Evolutionary conservation across 2,113 vertebrate genomes (phyloP), one percentile per base, ranked within the genome.

Genomic region (Sphaerodactylus townsendi): DNA sequence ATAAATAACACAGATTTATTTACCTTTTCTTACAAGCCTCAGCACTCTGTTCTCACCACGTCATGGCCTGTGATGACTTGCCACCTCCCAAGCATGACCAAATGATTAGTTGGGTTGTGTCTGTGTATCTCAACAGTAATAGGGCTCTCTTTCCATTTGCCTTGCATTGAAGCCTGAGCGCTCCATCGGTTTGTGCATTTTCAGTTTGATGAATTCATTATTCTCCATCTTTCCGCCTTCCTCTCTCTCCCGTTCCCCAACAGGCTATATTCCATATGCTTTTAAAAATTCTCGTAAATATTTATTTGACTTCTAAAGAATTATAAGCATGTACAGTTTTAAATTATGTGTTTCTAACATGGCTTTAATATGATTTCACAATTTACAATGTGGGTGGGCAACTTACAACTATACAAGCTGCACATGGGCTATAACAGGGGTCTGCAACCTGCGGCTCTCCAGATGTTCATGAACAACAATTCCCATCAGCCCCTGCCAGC

Each of bases 171-270:
- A 95, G 94, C 93, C 93, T 96, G 90, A 96, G 96, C 93, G 96
- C 95, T 96, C 92, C 91, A 86, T 93, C 96, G 96, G 95, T 92
- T 92, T 70, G 92, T 93, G 94, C 92, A 95, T 96, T 96, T 96
- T 94, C 96, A 95, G 94, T 93, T 93, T 96, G 96, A 96, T 96
- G 93, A 96, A 96, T 96, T 97, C 93, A 96, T 97, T 96, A 96
- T 94, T 95, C 90, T 93, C 87, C 78, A 77, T 71, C 19, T 92
- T 92, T 85, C 92, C 85, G 85, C 82, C 77, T 84, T 83, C 83
- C 35, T 13, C 48, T 77, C 33, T 86, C 84, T 92, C 73, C 91
- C 71, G 78, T 41, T 76, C 88, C 68, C 71, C 84, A 83, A 25
- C 56, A 46, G 56, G 68, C 39, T 84, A 81, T 53, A 88, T 86